Conservation (phyloP, 37 sponge, comb jelly and placozoan genomes). For the Aplysina aerophoba region DNA sequence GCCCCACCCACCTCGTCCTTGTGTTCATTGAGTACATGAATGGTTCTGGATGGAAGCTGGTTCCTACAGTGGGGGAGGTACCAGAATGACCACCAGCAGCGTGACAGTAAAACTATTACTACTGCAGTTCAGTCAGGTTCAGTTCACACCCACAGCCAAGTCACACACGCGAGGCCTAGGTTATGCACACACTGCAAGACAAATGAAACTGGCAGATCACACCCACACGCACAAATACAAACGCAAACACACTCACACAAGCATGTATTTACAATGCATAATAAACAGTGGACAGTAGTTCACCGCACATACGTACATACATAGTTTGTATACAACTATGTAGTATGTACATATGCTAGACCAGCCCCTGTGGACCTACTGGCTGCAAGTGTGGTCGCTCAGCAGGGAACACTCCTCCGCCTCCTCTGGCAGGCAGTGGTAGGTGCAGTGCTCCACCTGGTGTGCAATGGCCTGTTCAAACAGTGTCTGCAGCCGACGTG, state of each 20-base stretch:
- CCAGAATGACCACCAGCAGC: neutral
- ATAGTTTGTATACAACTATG: neutral
- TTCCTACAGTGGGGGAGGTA: slow-evolving; percentile 41
- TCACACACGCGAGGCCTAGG: neutral
- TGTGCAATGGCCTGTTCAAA: slow-evolving; percentile 81
- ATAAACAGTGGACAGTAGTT: neutral
- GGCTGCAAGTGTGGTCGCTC: slow-evolving; percentile 88
- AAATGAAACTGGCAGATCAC: neutral
- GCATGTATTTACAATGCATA: neutral
- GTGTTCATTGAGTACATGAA: slow-evolving; percentile 83
- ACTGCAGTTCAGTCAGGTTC: too few species aligned
- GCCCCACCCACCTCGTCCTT: slow-evolving; percentile 81
- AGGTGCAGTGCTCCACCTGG: slow-evolving; percentile 86
- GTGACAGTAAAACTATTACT: neutral
- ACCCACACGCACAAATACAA: slow-evolving; percentile 13
- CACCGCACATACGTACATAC: slow-evolving; percentile 15
- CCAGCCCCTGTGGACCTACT: slow-evolving; percentile 39
- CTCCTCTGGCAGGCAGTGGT: slow-evolving; percentile 60
- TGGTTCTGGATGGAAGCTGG: slow-evolving; percentile 84
- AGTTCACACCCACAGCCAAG: too few species aligned
- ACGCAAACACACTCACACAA: slow-evolving; percentile 14
- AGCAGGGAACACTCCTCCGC: slow-evolving; percentile 67
- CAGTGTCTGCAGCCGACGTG: slow-evolving; percentile 73
- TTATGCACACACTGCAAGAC: neutral
- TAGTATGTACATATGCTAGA: neutral